These are phyloP conservation scores for Catostomus latipinnis DNA, from an alignment of 2,797 vertebrate genomes.

Conservation along the genomic window DNA sequence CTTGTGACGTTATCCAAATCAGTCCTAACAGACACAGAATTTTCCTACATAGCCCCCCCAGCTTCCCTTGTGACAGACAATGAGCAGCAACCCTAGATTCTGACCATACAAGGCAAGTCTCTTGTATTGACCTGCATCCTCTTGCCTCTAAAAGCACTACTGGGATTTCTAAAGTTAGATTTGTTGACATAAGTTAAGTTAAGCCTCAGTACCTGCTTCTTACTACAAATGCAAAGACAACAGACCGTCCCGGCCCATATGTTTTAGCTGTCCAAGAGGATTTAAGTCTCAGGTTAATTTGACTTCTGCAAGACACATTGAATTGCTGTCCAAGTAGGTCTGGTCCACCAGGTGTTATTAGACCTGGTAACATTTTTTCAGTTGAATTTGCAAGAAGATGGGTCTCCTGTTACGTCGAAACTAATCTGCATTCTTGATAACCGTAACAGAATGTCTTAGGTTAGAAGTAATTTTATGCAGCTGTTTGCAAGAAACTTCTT, in stretches of 20 bases:
- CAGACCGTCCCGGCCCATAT: background rate
- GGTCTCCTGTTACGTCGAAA: background rate
- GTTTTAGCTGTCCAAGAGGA: conserved; percentile 14
- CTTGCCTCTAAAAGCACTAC: conserved; percentile 5
- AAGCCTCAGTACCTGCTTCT: background rate
- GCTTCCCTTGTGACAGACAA: conserved; percentile 42
- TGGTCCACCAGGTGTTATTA: no score
- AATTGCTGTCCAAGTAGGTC: background rate
- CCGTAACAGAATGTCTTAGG: background rate
- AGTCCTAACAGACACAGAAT: conserved; percentile 21
- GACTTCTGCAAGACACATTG: background rate
- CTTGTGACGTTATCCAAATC: background rate
- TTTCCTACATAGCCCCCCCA: conserved; percentile 64
- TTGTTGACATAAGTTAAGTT: background rate
- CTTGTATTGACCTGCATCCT: background rate
- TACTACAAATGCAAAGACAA: background rate
- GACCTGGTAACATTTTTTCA: background rate
- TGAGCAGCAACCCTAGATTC: conserved; percentile 38
- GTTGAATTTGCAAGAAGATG: background rate
- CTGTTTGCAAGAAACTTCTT: no score
- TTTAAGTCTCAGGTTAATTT: conserved; percentile 14
- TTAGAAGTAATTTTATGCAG: background rate
- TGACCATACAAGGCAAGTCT: conserved; percentile 74
- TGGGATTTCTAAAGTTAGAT: conserved; percentile 10
- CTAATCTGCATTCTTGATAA: background rate